phyloP scores from a whole-genome alignment of 2,797 vertebrate genomes.

The Centroberyx gerrardi region DNA sequence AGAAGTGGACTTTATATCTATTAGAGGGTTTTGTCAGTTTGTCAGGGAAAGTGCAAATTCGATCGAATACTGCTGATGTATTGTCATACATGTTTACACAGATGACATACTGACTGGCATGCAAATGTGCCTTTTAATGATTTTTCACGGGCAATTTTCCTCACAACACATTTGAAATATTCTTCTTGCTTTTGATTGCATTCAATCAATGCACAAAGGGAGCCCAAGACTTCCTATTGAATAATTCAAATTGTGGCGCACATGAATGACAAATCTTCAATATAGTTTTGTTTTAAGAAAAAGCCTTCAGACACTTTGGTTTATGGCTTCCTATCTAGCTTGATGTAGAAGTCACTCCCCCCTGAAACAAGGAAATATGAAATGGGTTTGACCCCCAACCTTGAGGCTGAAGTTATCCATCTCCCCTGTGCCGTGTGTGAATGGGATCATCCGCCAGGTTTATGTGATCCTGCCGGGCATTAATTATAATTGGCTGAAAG shows the following conservation, averaged over 20 bases:
- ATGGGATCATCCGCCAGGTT: conserved; percentile 51
- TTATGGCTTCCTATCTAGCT: conserved; percentile 24
- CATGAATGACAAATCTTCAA: conserved; percentile 24
- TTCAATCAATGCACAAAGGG: conserved; percentile 35
- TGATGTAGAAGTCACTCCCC: conserved; percentile 33
- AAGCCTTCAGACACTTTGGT: conserved; percentile 16
- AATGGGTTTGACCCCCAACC: conserved; percentile 60
- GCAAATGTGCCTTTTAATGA: conserved; percentile 28
- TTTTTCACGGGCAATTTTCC: conserved; percentile 35
- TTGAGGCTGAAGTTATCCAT: conserved; percentile 57
- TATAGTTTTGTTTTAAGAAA: conserved; percentile 29
- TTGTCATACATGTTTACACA: neutral
- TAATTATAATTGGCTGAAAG: conserved; percentile 72
- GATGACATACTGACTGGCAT: neutral
- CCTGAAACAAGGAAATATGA: conserved; percentile 48
- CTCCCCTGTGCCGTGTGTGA: conserved; percentile 20
- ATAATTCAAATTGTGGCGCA: conserved; percentile 44
- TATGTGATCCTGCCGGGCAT: conserved; percentile 64
- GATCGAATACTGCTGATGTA: neutral
- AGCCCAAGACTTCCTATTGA: conserved; percentile 23
- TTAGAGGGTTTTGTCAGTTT: conserved; percentile 4
- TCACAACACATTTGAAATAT: conserved; percentile 20
- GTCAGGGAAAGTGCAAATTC: conserved; percentile 1
- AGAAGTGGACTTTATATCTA: neutral
- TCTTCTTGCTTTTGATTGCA: conserved; percentile 20